A percentile compares a stretch with the other conserved stretches of the same genome.
These are phyloP conservation scores for Microcebus jonahi DNA, from an alignment of 2,113 vertebrate genomes.

Conservation along the genomic window DNA sequence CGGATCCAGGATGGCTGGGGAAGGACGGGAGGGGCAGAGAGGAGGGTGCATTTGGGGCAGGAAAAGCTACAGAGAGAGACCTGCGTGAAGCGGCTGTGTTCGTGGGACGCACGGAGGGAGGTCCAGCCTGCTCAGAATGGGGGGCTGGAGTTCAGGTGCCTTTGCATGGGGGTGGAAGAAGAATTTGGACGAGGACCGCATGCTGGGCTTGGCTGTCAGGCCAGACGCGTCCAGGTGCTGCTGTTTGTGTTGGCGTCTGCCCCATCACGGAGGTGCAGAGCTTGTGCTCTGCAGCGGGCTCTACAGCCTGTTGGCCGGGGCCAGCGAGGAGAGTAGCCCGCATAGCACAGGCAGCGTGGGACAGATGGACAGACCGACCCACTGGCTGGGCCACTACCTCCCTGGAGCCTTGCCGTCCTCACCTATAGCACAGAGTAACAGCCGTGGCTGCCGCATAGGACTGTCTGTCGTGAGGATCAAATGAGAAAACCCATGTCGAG, in stretches of 20 bases:
- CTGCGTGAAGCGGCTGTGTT: background rate
- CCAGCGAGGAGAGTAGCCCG: background rate
- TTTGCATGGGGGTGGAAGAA: background rate
- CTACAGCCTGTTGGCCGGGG: too few relatives aligned
- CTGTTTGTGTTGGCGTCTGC: too few relatives aligned
- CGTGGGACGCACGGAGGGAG: background rate
- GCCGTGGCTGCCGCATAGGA: background rate
- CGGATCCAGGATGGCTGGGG: too few relatives aligned
- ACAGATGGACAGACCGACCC: rapidly evolving
- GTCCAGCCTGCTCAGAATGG: background rate
- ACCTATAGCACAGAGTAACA: rapidly evolving
- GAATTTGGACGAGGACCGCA: rapidly evolving
- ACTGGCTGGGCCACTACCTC: rapidly evolving
- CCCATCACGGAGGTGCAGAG: too few relatives aligned
- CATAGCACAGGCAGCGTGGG: too few relatives aligned
- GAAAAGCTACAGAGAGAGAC: background rate
- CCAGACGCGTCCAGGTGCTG: rapidly evolving
- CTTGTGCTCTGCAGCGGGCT: rapidly evolving
- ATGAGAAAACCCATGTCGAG: background rate
- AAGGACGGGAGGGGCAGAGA: rapidly evolving
- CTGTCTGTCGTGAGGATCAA: background rate
- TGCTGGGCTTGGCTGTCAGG: rapidly evolving
- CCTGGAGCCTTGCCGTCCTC: rapidly evolving
- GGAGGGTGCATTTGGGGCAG: background rate
- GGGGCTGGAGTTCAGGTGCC: background rate